Evolutionary conservation across 2,113 vertebrate species (phyloP), one percentile per base, ranked within the genome.

Genomic region (Oxyruncus cristatus): DNA sequence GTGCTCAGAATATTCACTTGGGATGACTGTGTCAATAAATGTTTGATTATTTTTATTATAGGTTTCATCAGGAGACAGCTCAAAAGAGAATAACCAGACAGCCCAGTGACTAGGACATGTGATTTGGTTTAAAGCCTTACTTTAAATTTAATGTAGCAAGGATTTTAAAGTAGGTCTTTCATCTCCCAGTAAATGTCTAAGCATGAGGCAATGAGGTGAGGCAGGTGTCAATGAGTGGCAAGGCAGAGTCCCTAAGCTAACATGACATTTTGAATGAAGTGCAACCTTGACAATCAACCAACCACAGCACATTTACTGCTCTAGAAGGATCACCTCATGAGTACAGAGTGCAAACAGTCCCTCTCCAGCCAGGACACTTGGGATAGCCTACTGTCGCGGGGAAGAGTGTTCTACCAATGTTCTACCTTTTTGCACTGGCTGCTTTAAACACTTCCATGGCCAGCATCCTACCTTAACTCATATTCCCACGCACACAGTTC

Each of bases 41-140:
- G 77, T 28, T 77, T 85, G 9, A 92, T 74, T 93, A 42, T 95
- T 95, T 86, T 94, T 67, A 74, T 91, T 81, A 84, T 67, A 46
- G 20, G 18, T 42, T 88, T 93, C 37, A 76, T 53, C 28, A 70
- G 63, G 27, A 83, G 20, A 49, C 27, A 53, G 72, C 33, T 90
- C 32, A 73, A 30, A 70, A 83, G 50, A 73, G 49, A 94, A 79
- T 61, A 88, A 65, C 27, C 66, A 76, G 62, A 73, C 67, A 93
- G 33, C 28, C 55, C 33, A 37, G 24, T 30, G 33, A 66, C 55
- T 49, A 35, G 75, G 46, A 76, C 22, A 39, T 37, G 33, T 30
- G 28, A 85, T 86, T 86, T 35, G 4, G 33, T 88, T 86, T 92
- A 94, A 93, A 90, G 37, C 13, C 14, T 52, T 71, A 46, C 33